phyloP scores from a whole-genome alignment of 2,113 vertebrate genomes.

The Origma solitaria region DNA sequence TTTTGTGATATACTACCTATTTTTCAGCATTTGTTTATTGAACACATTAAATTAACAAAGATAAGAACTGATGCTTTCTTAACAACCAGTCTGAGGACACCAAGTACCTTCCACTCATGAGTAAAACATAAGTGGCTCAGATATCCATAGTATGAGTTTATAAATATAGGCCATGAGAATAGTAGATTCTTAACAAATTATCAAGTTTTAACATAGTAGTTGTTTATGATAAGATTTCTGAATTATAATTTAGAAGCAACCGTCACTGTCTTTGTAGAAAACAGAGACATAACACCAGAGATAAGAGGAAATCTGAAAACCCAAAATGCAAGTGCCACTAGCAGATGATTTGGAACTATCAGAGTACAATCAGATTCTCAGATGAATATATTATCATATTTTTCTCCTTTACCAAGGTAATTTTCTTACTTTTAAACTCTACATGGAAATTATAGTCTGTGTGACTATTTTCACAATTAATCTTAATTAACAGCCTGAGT shows the following conservation, averaged over 20 bases:
- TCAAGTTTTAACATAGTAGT: background rate
- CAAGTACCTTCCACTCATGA: background rate
- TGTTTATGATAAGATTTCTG: background rate
- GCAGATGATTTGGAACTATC: background rate
- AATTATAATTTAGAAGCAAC: background rate
- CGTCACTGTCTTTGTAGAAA: background rate
- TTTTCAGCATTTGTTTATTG: background rate
- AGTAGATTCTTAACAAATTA: background rate
- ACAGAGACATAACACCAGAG: background rate
- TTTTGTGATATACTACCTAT: background rate
- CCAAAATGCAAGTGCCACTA: background rate
- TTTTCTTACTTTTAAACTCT: slow-evolving; percentile 26
- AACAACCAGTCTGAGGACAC: background rate
- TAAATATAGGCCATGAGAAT: background rate
- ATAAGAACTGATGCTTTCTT: background rate
- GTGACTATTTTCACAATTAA: slow-evolving; percentile 21
- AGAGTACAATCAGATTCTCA: background rate
- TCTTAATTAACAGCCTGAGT: slow-evolving; percentile 43
- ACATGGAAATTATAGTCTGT: background rate
- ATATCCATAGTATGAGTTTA: background rate
- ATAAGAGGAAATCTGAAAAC: background rate
- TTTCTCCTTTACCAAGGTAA: background rate
- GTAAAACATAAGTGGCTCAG: background rate
- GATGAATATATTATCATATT: background rate
- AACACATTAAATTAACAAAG: background rate